phyloP scores from a whole-genome alignment of 2,797 vertebrate species.

The Leptatherina wallacei region DNA sequence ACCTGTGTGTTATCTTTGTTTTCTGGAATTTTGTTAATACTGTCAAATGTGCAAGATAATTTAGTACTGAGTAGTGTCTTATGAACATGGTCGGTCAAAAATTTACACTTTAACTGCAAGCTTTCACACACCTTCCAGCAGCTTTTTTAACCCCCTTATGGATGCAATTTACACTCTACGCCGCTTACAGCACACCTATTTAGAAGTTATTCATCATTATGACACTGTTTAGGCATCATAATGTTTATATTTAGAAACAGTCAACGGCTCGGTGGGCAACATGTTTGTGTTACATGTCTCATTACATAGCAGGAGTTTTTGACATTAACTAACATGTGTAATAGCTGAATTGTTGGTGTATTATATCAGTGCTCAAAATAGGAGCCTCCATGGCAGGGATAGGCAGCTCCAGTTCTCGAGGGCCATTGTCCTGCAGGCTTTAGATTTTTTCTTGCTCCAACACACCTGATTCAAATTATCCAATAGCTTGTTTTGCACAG shows the following conservation, averaged over 20 bases:
- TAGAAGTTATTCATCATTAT: not conserved
- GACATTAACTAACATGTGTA: not conserved
- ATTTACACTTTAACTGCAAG: slow-evolving; percentile 8
- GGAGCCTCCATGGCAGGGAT: too few species aligned
- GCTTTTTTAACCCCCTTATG: not conserved
- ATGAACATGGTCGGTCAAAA: slow-evolving; percentile 14
- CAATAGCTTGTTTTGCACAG: too few species aligned
- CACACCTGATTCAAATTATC: too few species aligned
- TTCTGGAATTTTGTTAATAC: slow-evolving; percentile 9
- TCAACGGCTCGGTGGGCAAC: not conserved
- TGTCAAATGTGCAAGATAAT: slow-evolving; percentile 27
- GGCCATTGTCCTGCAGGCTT: too few species aligned
- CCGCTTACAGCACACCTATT: not conserved
- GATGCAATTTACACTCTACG: slow-evolving; percentile 3
- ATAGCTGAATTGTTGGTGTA: not conserved
- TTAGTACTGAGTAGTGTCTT: not conserved
- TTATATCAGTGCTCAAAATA: not conserved
- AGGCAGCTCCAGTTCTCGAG: too few species aligned
- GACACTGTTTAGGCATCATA: not conserved
- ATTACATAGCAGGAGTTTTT: not conserved
- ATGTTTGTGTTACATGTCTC: not conserved
- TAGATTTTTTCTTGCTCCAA: too few species aligned
- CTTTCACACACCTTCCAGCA: slow-evolving; percentile 15
- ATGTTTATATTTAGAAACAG: not conserved
- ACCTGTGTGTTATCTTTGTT: slow-evolving; percentile 7